Percentiles rank a stretch among this genome's conserved stretches.
Evolutionary conservation across 2,888 invertebrate species (phyloP).

Genomic region (Chydorus sphaericus): DNA sequence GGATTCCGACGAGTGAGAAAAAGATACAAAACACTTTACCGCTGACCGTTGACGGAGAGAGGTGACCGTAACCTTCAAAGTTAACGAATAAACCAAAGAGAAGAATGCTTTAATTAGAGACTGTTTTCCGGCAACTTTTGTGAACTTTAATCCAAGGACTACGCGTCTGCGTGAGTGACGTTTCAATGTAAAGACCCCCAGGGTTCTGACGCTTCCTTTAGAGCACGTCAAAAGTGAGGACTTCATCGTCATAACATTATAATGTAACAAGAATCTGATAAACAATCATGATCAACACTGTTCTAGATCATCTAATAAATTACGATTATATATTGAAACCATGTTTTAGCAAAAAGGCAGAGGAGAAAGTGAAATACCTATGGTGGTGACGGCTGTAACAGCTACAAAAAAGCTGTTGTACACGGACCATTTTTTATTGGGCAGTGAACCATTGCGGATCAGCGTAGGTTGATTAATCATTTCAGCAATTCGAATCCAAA

Average conservation of each 20-base stretch:
- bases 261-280: no score
- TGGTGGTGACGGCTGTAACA: slow-evolving; percentile 79
- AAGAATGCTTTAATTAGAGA: background rate
- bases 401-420: slow-evolving; percentile 85
- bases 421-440: slow-evolving; percentile 62
- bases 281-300: no score
- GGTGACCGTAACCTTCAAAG: slow-evolving; percentile 67
- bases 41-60: slow-evolving; percentile 64
- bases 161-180: no score
- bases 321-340: no score
- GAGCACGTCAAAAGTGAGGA: no score
- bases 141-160: no score
- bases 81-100: background rate
- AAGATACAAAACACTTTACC: slow-evolving; percentile 74
- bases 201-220: no score
- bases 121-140: slow-evolving; percentile 7
- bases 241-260: no score
- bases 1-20: slow-evolving; percentile 73
- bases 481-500: background rate
- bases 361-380: slow-evolving; percentile 46
- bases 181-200: no score
- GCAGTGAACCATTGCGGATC: background rate
- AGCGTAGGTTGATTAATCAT: background rate
- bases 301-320: no score
- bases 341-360: no score